Conservation (phyloP, 2,888 invertebrate species). For the Toxonevra muliebris region DNA sequence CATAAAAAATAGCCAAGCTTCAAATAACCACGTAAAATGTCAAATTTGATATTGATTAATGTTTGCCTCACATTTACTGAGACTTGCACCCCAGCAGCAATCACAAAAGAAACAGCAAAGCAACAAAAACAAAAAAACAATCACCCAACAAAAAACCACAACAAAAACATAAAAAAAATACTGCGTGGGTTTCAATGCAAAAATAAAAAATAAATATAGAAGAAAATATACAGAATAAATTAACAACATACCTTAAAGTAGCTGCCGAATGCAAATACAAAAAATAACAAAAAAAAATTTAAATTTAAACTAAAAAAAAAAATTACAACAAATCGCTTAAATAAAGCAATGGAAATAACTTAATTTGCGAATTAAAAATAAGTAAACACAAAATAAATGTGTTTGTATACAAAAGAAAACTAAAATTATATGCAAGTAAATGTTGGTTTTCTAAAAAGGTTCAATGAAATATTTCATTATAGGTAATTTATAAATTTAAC, state of each 20-base stretch:
- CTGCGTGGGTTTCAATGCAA: slow-evolving; percentile 2
- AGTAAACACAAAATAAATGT: background rate
- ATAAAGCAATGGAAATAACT: background rate
- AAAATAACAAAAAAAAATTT: background rate
- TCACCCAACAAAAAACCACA: too few relatives aligned
- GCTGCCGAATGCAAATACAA: background rate
- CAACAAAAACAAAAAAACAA: too few relatives aligned
- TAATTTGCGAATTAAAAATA: background rate
- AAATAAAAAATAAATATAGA: slow-evolving; percentile 1
- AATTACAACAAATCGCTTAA: background rate
- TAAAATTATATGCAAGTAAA: too few relatives aligned
- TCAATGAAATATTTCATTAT: too few relatives aligned
- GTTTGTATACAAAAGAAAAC: too few relatives aligned
- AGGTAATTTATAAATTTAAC: too few relatives aligned
- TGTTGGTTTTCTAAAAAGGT: too few relatives aligned
- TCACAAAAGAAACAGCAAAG: too few relatives aligned
- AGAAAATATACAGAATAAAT: slow-evolving; percentile 6
- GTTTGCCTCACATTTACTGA: slow-evolving; percentile 35
- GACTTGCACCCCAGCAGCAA: too few relatives aligned
- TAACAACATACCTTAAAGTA: background rate
- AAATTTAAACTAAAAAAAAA: background rate
- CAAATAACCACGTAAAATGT: slow-evolving; percentile 18
- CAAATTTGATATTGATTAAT: slow-evolving; percentile 46
- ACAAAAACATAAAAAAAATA: background rate
- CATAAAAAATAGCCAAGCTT: background rate